Evolutionary conservation across 2,113 vertebrate species (phyloP), one percentile per base, ranked within the genome.

Genomic region (Brachyistius frenatus): DNA sequence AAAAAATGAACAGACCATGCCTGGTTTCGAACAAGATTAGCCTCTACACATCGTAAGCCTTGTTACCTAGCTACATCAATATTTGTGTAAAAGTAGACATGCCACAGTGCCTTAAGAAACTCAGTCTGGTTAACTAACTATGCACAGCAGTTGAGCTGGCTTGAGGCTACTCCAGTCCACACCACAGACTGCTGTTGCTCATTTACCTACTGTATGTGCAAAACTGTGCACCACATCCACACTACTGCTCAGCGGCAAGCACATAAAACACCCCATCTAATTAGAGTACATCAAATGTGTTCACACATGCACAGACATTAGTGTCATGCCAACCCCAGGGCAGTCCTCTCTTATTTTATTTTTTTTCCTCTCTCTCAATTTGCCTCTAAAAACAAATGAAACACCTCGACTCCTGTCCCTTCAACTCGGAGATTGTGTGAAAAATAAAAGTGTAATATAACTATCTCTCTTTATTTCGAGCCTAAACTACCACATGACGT

Each of bases 21-120:
- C 47, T 14, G 61, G n/a, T 63, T 70, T 10, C 55, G 57, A 60
- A n/a, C 57, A 75, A 69, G 53, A 49, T 55, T 56, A 23, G 30
- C 14, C 39, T 63, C 33, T 33, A 36, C 61, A 50, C 11, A 53
- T 23, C 8, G 54, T 47, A 33, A 49, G 49, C 14, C 79, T 64
- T 73, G 78, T 89, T 77, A 86, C 69, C 77, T 87, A 76, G 83
- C 62, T 84, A 78, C 78, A 82, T 84, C 76, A 83, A 78, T 73
- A 74, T 86, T 80, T 85, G 73, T 70, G 74, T 56, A 61, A 81
- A 88, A 75, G 65, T 73, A 72, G 76, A 74, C 65, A 36, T 53
- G 65, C 31, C 32, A 72, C 13, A 30, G 11, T 53, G 53, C 54
- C 72, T 81, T 78, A 56, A 79, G 68, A 78, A 52, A 67, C 57